These are phyloP conservation scores for Ceyx cyanopectus DNA, from an alignment of 2,113 vertebrate genomes.

Conservation along the genomic window DNA sequence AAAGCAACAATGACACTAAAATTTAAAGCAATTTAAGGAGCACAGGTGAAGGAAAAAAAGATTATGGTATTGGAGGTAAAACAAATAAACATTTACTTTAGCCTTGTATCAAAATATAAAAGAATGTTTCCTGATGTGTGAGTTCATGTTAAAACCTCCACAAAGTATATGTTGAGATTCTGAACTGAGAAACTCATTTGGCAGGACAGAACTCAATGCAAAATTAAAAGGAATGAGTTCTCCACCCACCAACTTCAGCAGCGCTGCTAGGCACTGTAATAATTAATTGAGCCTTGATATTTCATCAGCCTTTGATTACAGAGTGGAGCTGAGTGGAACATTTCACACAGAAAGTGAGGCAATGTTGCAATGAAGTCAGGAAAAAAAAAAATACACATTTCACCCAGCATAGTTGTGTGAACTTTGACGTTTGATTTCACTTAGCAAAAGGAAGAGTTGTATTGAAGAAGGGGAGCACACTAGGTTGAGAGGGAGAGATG, in stretches of 20 bases:
- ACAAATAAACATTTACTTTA: conserved; percentile 39
- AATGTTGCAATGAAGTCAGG: conserved; percentile 31
- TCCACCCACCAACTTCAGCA: conserved; percentile 59
- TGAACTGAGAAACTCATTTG: conserved; percentile 11
- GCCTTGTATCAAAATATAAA: neutral
- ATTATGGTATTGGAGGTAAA: neutral
- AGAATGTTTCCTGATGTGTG: neutral
- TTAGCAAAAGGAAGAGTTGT: neutral
- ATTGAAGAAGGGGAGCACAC: neutral
- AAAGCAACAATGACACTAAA: neutral
- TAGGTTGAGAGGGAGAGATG: neutral
- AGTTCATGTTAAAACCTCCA: conserved; percentile 20
- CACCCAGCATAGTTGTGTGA: conserved; percentile 6
- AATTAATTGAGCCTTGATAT: conserved; percentile 75
- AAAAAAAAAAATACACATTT: neutral
- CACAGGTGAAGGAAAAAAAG: neutral
- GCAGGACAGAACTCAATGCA: conserved; percentile 27
- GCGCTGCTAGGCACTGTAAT: conserved; percentile 46
- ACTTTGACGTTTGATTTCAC: conserved; percentile 52
- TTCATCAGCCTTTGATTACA: conserved; percentile 75
- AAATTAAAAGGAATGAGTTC: conserved; percentile 65
- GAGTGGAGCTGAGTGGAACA: conserved; percentile 53
- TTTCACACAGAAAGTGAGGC: conserved; percentile 65
- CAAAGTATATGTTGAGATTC: neutral
- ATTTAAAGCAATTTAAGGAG: neutral